A percentile compares a stretch with the other conserved stretches of the same genome.
Conservation (phyloP, 2,888 invertebrate genomes). For the Spicauda simplicius region DNA sequence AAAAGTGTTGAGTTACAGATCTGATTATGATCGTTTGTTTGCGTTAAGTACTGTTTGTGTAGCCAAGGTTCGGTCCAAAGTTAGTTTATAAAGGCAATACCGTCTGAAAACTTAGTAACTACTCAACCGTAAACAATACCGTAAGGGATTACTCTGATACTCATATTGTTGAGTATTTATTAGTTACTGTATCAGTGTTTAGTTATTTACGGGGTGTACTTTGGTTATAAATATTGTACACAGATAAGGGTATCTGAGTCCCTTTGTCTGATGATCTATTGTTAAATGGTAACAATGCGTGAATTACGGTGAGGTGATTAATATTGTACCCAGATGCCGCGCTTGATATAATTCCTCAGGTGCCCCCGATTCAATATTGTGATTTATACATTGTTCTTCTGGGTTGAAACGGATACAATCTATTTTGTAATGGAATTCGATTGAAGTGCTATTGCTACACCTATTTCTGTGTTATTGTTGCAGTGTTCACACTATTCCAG, state of each 20-base stretch:
- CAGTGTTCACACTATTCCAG: too few relatives aligned
- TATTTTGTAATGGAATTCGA: slow-evolving; percentile 4
- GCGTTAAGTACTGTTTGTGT: background rate
- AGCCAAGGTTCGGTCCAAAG: background rate
- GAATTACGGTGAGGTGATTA: slow-evolving; percentile 41
- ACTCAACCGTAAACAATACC: background rate
- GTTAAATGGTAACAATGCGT: slow-evolving; percentile 44
- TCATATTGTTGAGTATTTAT: background rate
- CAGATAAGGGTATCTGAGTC: slow-evolving; percentile 37
- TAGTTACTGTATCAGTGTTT: too few relatives aligned
- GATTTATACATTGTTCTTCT: slow-evolving; percentile 28
- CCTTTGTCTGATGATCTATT: slow-evolving; percentile 45
- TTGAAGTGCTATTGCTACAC: background rate
- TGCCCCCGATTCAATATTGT: slow-evolving; percentile 25
- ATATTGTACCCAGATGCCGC: slow-evolving; percentile 36
- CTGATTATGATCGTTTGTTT: background rate
- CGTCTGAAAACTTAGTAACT: background rate
- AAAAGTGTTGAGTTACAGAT: background rate
- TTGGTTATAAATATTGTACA: slow-evolving; percentile 33
- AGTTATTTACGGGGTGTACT: slow-evolving; percentile 30
- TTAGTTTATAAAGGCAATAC: background rate
- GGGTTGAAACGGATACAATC: background rate
- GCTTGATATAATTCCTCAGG: slow-evolving; percentile 31
- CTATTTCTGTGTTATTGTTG: slow-evolving; percentile 11
- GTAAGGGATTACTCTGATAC: slow-evolving; percentile 12